A percentile compares a stretch with the other conserved stretches of the same genome.
phyloP scores from a whole-genome alignment of 2,888 invertebrate genomes.

The Rugalucina vietnamica region DNA sequence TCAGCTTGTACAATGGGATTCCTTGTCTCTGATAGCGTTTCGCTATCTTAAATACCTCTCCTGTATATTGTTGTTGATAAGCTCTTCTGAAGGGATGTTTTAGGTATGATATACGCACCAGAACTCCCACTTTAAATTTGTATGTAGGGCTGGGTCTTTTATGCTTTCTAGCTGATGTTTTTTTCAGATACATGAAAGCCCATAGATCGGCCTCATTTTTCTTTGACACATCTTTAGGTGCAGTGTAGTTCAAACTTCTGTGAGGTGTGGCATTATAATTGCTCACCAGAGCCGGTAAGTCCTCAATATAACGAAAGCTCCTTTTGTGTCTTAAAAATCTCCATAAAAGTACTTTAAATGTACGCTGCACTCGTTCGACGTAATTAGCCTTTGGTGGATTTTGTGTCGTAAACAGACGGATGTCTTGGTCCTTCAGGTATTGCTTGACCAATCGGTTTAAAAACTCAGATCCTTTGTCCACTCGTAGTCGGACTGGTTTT shows the following conservation, averaged over 20 bases:
- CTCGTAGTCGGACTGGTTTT: conserved; percentile 11
- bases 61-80: conserved; percentile 1
- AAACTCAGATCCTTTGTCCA: conserved; percentile 37
- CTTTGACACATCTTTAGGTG: no score
- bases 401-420: conserved; percentile 31
- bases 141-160: background rate
- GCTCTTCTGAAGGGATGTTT: conserved; percentile 3
- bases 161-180: background rate
- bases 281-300: background rate
- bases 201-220: no score
- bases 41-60: conserved; percentile 6
- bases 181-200: no score
- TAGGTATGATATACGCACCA: conserved; percentile 3
- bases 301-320: conserved; percentile 32
- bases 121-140: conserved; percentile 7
- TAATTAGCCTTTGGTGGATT: conserved; percentile 25
- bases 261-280: conserved; percentile 37
- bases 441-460: background rate
- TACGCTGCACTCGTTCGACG: conserved; percentile 32
- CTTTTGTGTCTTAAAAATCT: conserved; percentile 28
- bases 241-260: conserved; percentile 30
- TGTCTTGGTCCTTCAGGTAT: background rate
- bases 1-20: background rate
- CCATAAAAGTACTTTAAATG: conserved; percentile 12
- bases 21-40: background rate